Evolutionary conservation across 2,113 vertebrate genomes (phyloP).

Genomic region (Pomatorhinus ruficollis): DNA sequence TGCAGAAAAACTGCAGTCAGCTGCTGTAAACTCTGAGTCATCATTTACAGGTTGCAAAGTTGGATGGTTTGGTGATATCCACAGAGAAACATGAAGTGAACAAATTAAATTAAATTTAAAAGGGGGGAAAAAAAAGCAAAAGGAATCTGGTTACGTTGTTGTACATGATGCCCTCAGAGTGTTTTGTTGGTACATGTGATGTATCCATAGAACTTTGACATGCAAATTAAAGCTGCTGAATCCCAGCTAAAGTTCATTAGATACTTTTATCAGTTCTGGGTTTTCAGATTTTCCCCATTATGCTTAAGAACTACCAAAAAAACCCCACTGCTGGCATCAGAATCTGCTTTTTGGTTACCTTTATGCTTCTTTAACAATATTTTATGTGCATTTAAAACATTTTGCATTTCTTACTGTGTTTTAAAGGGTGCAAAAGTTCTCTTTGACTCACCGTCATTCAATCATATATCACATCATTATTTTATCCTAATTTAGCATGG

Average conservation of each 20-base stretch:
- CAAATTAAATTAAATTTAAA: background rate
- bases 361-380: background rate
- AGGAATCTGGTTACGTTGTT: background rate
- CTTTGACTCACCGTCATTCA: background rate
- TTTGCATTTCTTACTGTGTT: background rate
- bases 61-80: background rate
- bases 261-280: background rate
- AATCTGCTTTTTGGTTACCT: background rate
- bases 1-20: background rate
- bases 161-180: fast-evolving
- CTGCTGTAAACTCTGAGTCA: background rate
- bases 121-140: background rate
- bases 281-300: background rate
- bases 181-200: background rate
- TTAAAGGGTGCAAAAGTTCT: background rate
- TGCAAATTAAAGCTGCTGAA: background rate
- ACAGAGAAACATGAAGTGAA: background rate
- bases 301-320: background rate
- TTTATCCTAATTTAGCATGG: background rate
- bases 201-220: background rate
- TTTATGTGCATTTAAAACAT: background rate
- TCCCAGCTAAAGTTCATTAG: background rate
- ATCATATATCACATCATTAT: background rate
- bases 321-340: background rate
- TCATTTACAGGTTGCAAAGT: background rate